Percentiles rank a stretch among this genome's conserved stretches.
Evolutionary conservation across 53 echinoderm and acorn worm species (phyloP).

Genomic region (Antedon mediterranea): DNA sequence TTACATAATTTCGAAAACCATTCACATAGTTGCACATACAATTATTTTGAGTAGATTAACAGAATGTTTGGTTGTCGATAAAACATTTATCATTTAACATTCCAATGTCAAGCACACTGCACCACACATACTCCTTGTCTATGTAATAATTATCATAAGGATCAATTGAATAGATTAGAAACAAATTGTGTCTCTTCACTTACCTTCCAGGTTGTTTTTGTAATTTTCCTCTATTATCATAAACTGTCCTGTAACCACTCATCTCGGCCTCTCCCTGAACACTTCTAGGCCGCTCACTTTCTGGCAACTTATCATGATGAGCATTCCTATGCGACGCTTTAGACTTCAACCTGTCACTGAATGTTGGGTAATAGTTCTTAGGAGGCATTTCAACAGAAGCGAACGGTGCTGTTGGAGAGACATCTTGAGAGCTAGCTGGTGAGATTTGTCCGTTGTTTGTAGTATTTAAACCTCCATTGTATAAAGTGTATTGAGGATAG

Average conservation of each 20-base stretch:
- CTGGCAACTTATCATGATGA: conserved; percentile 27
- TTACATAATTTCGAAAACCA: too few relatives aligned
- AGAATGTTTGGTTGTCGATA: too few relatives aligned
- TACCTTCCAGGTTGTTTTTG: conserved; percentile 71
- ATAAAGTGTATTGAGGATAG: not conserved
- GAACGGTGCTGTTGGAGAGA: not conserved
- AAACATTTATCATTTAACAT: too few relatives aligned
- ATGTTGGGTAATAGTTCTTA: conserved; percentile 65
- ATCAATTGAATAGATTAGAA: too few relatives aligned
- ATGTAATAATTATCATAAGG: too few relatives aligned
- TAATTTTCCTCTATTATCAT: conserved; percentile 57
- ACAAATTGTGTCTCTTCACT: too few relatives aligned
- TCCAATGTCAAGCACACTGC: too few relatives aligned
- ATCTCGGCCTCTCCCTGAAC: conserved; percentile 20
- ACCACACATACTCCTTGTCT: too few relatives aligned
- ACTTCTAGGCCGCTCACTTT: conserved; percentile 18
- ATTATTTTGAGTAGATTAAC: too few relatives aligned
- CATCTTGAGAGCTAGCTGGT: not conserved
- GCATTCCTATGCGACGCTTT: not conserved
- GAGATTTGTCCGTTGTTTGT: not conserved
- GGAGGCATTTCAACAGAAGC: conserved; percentile 17
- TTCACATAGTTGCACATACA: too few relatives aligned
- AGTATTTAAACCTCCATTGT: not conserved
- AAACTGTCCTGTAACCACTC: conserved; percentile 64
- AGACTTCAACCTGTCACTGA: conserved; percentile 45